Evolutionary conservation across 2,113 vertebrate species (phyloP), one percentile per base, ranked within the genome.

Genomic region (Tychaedon coryphoeus): DNA sequence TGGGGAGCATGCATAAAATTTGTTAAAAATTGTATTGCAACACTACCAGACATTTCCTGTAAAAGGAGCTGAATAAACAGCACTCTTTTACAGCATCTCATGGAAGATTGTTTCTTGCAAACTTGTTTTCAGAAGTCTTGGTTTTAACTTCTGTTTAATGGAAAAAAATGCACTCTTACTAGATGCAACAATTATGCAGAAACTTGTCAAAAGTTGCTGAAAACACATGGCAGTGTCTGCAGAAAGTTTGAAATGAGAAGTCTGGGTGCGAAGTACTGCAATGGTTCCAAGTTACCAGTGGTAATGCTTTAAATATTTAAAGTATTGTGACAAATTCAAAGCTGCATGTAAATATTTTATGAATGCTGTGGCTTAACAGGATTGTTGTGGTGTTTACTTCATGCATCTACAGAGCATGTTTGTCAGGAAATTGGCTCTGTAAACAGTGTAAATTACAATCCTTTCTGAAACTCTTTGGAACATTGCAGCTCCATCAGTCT

Each of bases 231-330:
- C 81, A 90, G 12, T n/a, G 14, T 85, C 57, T 94, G 34, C 40
- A 54, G 50, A 92, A 54, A 80, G 7, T 53, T 43, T 81, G 66
- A 87, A 82, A 88, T 51, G 6, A 19, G 71, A 81, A 71, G n/a
- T 61, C 89, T 90, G 74, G 73, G 66, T 66, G 70, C 0, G 2
- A 92, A 91, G 51, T 76, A 42, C 33, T 2, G 2, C n/a, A 66
- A 5, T 6, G 1, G 24, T 83, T 85, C 81, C 85, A 93, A 90
- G 66, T 16, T 85, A 38, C 53, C 28, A 58, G 66, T 73, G 80
- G 76, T 88, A 69, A 31, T 79, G 24, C 34, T 91, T 97, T 88
- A 94, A 95, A 93, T 97, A 96, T 95, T 96, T 88, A 94, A 74
- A 76, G 12, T 82, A 71, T 65, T 92, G 86, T 22, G n/a, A 92